phyloP scores from a whole-genome alignment of 1,140 invertebrate species.

The Bathynomus jamesi region DNA sequence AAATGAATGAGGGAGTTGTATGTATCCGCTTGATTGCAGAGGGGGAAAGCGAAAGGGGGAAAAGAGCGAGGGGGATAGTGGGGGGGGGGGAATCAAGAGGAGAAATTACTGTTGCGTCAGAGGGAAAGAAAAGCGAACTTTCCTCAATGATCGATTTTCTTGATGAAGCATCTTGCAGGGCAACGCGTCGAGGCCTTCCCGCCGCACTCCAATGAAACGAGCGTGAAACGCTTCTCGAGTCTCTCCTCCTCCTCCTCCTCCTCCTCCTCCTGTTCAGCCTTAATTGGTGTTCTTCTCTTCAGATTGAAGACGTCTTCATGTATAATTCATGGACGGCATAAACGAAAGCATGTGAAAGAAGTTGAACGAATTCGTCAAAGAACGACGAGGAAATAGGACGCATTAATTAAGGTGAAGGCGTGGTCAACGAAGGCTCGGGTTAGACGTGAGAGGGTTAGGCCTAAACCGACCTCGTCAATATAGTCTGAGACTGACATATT shows the following conservation, averaged over 20 bases:
- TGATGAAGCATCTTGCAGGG: neutral
- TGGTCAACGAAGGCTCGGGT: neutral
- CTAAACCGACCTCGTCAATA: neutral
- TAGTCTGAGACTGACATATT: neutral
- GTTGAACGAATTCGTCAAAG: neutral
- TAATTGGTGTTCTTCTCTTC: neutral
- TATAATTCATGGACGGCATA: no score
- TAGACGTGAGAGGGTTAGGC: neutral
- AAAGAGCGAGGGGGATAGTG: neutral
- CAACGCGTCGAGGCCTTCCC: no score
- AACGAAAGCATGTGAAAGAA: no score
- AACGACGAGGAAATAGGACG: neutral
- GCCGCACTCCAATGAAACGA: no score
- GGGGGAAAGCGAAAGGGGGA: neutral
- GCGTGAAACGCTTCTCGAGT: neutral
- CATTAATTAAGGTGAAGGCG: neutral
- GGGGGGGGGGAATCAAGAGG: neutral
- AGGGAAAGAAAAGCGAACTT: neutral
- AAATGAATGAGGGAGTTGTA: neutral
- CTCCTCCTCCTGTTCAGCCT: neutral
- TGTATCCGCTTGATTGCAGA: neutral
- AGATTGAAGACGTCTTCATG: neutral
- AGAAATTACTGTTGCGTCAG: neutral
- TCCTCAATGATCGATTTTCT: slow-evolving; percentile 1
- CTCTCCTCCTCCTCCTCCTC: neutral